Evolutionary conservation across 2,113 vertebrate species (phyloP).

Genomic region (Cottus gobio): DNA sequence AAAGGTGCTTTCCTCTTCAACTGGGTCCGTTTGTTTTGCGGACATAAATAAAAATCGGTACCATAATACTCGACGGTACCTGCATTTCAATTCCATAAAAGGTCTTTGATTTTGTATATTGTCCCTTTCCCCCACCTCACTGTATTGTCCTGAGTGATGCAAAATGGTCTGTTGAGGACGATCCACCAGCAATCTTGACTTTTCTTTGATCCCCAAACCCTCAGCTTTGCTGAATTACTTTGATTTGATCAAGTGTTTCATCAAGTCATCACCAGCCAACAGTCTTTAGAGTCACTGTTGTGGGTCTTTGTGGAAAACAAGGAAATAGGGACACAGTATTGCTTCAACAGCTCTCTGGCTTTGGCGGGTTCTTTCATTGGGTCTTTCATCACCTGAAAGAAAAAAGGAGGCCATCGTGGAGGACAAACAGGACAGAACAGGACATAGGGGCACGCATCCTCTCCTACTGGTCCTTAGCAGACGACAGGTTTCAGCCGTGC

Average conservation of each 20-base stretch:
- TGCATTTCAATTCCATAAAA: constrained; percentile 51
- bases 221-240: constrained; percentile 28
- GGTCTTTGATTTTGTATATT: constrained; percentile 42
- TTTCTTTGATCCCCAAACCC: constrained; percentile 14
- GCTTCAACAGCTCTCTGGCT: constrained; percentile 75
- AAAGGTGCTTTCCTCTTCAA: constrained; percentile 61
- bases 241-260: constrained; percentile 33
- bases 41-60: constrained; percentile 47
- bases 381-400: constrained; percentile 42
- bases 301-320: constrained; percentile 49
- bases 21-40: constrained; percentile 30
- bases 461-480: constrained; percentile 24
- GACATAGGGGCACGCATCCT: constrained; percentile 24
- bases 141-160: constrained; percentile 74
- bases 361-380: constrained; percentile 54
- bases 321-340: constrained; percentile 71
- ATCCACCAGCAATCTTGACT: constrained; percentile 43
- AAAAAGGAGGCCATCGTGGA: constrained; percentile 49
- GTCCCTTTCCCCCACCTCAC: constrained; percentile 32
- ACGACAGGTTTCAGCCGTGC: constrained; percentile 26
- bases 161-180: constrained; percentile 63
- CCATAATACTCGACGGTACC: constrained; percentile 31
- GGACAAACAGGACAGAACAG: constrained; percentile 41
- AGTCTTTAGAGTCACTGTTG: constrained; percentile 51
- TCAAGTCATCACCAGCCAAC: constrained; percentile 64